Conservation (phyloP, 2,888 invertebrate species). For the Isotomurus palustris region DNA sequence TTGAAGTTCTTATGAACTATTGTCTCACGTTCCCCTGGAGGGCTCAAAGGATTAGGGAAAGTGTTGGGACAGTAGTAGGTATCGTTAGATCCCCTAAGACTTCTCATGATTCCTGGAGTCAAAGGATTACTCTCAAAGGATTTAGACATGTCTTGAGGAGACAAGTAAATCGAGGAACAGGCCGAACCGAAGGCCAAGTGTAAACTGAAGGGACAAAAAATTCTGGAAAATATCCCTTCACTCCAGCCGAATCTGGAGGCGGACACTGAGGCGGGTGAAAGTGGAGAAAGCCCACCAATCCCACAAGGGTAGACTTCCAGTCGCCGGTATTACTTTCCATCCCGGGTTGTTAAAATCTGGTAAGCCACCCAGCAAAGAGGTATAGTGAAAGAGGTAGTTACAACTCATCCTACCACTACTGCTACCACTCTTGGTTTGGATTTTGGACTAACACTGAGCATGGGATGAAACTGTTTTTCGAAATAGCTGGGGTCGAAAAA, state of each 20-base stretch:
- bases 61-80: too few relatives aligned
- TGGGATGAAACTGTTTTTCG: too few relatives aligned
- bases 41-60: too few relatives aligned
- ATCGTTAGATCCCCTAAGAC: too few relatives aligned
- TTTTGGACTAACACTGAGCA: too few relatives aligned
- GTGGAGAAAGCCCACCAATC: constrained; percentile 45
- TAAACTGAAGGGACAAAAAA: constrained; percentile 42
- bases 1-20: too few relatives aligned
- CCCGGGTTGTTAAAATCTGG: constrained; percentile 26
- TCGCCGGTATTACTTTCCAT: constrained; percentile 45
- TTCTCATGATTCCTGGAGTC: too few relatives aligned
- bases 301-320: constrained; percentile 40
- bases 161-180: too few relatives aligned
- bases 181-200: constrained; percentile 3
- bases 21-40: too few relatives aligned
- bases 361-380: background rate
- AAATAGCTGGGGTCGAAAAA: too few relatives aligned
- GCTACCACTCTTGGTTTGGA: too few relatives aligned
- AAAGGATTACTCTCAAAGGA: background rate
- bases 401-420: too few relatives aligned
- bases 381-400: background rate
- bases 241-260: constrained; percentile 32
- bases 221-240: constrained; percentile 11
- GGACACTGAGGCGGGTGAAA: constrained; percentile 45
- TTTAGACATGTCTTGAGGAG: background rate